Evolutionary conservation across 2,888 invertebrate genomes (phyloP), one percentile per base, ranked within the genome.

Genomic region (Coremacera marginata): DNA sequence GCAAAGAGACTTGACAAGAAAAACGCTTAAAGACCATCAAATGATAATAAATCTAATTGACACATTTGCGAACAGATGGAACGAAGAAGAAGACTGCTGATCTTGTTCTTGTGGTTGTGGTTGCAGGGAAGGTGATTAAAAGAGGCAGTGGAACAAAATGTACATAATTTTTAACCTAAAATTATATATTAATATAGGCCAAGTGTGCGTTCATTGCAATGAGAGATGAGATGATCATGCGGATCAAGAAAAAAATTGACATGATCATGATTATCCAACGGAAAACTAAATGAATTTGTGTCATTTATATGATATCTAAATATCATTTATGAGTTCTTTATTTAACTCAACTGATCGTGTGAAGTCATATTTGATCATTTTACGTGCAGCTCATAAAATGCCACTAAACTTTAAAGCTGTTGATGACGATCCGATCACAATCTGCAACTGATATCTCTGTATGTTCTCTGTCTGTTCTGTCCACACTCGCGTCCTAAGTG

Each of bases 11-110:
- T 63, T 70, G 70, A 76, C 62, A 62, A 37, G 67, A 62, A 34
- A 16, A 22, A 60, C 71, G 51, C 71, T 71, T 76, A 76, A 76
- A 76, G 63, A 76, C 70, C 83, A 82, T 83, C 83, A 81, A 83
- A 82, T 86, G 88, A 88, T 88, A 88, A 88, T 88, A 88, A 88
- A 88, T 88, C 88, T 88, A 88, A 88, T 88, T 88, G 88, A 88
- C 88, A 88, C 88, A 88, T 88, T 87, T 87, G 86, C 84, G 83
- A 79, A 79, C 79, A 73, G 51, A 19, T 27, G 49, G 70, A 51
- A 27, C 51, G 31, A 44, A 5, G 70, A 25, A 25, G 52, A 9
- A 52, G n/a, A 22, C 2, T n/a, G 51, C 9, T 11, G 27, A 19
- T 25, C 31, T 3, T 34, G 14, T 34, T 25, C 31, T 3, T 34